These are phyloP conservation scores for Benitochromis conjunctus DNA, from an alignment of 2,113 vertebrate genomes.

Conservation along the genomic window DNA sequence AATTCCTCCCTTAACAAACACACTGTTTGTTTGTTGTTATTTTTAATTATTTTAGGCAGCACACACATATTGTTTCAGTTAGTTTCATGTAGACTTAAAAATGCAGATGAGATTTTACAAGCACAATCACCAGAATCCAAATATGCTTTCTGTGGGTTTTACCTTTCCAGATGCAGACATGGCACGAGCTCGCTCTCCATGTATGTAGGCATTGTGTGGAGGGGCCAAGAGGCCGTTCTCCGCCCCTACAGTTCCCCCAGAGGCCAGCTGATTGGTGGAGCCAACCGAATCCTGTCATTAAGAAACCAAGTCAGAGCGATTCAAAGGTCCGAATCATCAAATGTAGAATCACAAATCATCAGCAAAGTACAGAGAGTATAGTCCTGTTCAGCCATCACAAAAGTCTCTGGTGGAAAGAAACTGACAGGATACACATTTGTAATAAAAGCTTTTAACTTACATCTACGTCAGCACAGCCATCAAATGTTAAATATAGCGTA, in stretches of 20 bases:
- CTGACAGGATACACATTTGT: not conserved
- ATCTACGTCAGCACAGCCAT: not conserved
- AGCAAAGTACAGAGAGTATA: not conserved
- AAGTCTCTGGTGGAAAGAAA: not conserved
- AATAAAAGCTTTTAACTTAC: not conserved
- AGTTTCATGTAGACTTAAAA: not conserved
- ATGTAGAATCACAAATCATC: not conserved
- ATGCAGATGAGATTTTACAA: not conserved
- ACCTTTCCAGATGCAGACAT: conserved; percentile 70
- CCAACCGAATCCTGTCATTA: conserved; percentile 40
- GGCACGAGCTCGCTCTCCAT: conserved; percentile 50
- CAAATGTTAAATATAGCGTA: too few relatives aligned
- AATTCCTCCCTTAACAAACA: not conserved
- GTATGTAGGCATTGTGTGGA: conserved; percentile 30
- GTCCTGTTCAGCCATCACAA: not conserved
- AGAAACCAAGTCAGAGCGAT: not conserved
- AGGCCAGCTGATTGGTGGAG: conserved; percentile 34
- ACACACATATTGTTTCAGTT: not conserved
- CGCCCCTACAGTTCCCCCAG: not conserved
- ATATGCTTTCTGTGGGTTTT: not conserved
- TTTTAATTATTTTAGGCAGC: not conserved
- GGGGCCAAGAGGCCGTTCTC: conserved; percentile 61
- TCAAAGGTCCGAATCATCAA: too few relatives aligned
- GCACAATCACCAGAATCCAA: not conserved
- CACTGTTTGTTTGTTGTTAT: not conserved